Evolutionary conservation across 2,888 invertebrate genomes (phyloP).

Genomic region (Mimachlamys varia): DNA sequence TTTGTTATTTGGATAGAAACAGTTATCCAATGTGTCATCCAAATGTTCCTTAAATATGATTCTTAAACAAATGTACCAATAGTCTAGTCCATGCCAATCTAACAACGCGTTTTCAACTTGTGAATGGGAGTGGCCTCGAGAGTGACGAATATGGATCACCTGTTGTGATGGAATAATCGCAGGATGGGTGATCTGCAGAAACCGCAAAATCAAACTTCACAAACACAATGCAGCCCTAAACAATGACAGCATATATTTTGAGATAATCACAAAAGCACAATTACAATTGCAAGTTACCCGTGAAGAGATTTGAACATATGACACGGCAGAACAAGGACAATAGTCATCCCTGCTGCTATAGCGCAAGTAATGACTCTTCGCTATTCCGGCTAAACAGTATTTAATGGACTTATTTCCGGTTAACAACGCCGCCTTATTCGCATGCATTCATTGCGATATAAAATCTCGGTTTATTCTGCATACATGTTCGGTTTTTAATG

Average conservation of each 20-base stretch:
- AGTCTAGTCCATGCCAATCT: no score
- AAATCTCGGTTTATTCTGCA: neutral
- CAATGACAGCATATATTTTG: neutral
- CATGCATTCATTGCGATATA: neutral
- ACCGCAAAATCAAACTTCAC: neutral
- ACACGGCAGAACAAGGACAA: neutral
- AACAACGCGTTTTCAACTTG: no score
- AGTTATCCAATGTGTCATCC: no score
- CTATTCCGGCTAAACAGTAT: conserved; percentile 13
- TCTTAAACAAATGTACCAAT: no score
- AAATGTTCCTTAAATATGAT: no score
- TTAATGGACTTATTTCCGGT: neutral
- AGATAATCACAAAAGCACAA: neutral
- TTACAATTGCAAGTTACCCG: neutral
- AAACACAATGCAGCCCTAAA: neutral
- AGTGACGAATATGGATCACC: neutral
- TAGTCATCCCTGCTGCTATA: neutral
- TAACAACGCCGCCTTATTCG: neutral
- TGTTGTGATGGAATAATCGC: neutral
- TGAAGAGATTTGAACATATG: neutral
- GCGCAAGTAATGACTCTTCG: neutral
- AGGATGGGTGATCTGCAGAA: neutral
- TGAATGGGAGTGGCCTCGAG: no score
- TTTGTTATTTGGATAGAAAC: no score
- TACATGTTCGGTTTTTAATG: neutral